Percentiles rank a stretch among this genome's conserved stretches.
Evolutionary conservation across 2,888 invertebrate genomes (phyloP).

Genomic region (Amorpha juglandis): DNA sequence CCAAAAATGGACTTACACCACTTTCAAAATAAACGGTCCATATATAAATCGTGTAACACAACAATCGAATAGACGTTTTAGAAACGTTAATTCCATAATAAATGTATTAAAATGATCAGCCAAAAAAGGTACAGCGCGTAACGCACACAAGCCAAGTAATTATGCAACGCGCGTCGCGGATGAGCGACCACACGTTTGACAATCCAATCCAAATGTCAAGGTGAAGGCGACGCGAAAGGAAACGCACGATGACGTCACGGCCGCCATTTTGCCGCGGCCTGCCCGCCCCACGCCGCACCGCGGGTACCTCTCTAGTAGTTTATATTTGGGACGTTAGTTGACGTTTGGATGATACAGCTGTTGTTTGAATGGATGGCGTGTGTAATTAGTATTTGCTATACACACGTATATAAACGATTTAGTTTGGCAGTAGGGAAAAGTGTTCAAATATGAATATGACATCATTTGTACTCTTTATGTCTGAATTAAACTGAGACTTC

Average conservation of each 20-base stretch:
- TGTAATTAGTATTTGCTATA: constrained; percentile 10
- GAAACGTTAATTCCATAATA: constrained; percentile 1
- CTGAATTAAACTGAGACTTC: neutral
- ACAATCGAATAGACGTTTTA: neutral
- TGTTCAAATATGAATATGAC: neutral
- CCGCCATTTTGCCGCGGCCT: constrained; percentile 63
- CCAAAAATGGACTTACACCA: neutral
- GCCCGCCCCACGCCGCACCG: constrained; percentile 46
- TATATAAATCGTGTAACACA: neutral
- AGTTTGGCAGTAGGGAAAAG: neutral
- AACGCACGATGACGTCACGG: constrained; percentile 76
- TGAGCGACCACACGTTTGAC: constrained; percentile 68
- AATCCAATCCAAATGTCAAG: constrained; percentile 81
- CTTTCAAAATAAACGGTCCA: no score
- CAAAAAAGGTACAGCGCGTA: constrained; percentile 17
- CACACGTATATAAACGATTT: neutral
- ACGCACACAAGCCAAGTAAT: constrained; percentile 35
- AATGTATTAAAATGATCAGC: neutral
- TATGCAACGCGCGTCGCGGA: constrained; percentile 59
- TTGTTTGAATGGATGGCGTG: constrained; percentile 22
- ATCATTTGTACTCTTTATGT: neutral
- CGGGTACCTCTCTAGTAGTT: constrained; percentile 34
- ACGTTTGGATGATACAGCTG: constrained; percentile 20
- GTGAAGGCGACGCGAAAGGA: constrained; percentile 78
- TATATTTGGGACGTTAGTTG: constrained; percentile 26